Evolutionary conservation across 37 sponge, comb jelly and placozoan species (phyloP).

Genomic region (Spongia lamella): DNA sequence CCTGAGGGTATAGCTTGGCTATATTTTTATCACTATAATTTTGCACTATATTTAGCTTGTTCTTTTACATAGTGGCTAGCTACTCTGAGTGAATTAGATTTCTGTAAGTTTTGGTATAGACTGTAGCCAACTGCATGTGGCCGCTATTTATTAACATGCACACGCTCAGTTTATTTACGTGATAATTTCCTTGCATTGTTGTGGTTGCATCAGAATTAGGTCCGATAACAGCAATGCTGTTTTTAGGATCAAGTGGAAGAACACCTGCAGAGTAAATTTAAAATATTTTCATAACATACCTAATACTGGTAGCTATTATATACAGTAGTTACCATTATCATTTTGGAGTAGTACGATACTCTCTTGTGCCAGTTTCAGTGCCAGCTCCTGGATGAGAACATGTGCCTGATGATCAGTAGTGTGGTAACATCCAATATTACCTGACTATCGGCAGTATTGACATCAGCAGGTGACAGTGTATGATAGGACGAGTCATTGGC

Average conservation of each 20-base stretch:
- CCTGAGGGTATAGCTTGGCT: no score
- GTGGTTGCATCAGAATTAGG: conserved; percentile 66
- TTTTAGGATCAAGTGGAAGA: conserved; percentile 49
- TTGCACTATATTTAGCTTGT: no score
- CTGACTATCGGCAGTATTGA: conserved; percentile 60
- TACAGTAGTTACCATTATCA: conserved; percentile 10
- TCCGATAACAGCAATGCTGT: conserved; percentile 67
- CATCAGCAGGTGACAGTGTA: conserved; percentile 35
- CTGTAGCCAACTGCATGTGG: no score
- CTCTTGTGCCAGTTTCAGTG: conserved; percentile 69
- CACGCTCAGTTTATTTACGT: no score
- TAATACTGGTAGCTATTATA: background rate
- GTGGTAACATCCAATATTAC: background rate
- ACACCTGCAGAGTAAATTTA: conserved; percentile 14
- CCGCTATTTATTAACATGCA: no score
- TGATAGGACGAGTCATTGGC: conserved; percentile 48
- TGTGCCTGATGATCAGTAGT: background rate
- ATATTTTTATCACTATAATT: no score
- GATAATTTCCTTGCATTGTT: conserved; percentile 82
- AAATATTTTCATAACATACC: background rate
- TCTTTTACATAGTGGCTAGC: no score
- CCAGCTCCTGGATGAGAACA: conserved; percentile 36
- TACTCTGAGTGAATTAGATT: no score
- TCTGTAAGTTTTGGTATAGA: no score
- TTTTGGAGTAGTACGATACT: conserved; percentile 73